Evolutionary conservation across 2,797 vertebrate species (phyloP).

Genomic region (Gymnothorax javanicus): DNA sequence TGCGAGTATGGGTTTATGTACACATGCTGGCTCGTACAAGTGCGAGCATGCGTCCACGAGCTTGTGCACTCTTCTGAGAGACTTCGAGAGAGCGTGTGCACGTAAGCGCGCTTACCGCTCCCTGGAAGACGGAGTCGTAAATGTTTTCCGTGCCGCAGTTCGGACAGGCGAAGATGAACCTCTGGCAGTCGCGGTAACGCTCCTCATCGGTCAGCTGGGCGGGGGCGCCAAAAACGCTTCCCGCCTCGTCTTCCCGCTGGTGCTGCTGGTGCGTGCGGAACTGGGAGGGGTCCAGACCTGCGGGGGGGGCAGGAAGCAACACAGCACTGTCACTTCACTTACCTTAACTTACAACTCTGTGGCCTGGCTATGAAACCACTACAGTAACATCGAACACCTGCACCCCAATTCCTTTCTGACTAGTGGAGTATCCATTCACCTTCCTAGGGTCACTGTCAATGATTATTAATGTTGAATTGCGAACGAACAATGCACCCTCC

Average conservation of each 20-base stretch:
- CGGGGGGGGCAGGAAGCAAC: slow-evolving; percentile 29
- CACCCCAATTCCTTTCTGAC: neutral
- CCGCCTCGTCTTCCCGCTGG: slow-evolving; percentile 89
- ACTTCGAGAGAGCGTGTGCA: neutral
- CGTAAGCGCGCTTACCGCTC: slow-evolving; percentile 76
- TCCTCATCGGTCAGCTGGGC: slow-evolving; percentile 93
- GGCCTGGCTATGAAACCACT: neutral
- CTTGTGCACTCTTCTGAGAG: neutral
- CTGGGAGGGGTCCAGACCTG: slow-evolving; percentile 92
- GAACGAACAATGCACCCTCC: slow-evolving; percentile 41
- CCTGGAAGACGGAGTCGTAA: slow-evolving; percentile 88
- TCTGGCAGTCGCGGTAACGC: slow-evolving; percentile 90
- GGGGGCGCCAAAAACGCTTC: slow-evolving; percentile 81
- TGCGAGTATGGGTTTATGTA: neutral
- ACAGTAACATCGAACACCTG: neutral
- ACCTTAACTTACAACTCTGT: neutral
- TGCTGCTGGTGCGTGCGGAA: slow-evolving; percentile 87
- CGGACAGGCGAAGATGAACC: slow-evolving; percentile 88
- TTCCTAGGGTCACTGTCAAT: slow-evolving; percentile 46
- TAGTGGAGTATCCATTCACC: slow-evolving; percentile 52
- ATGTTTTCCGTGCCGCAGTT: slow-evolving; percentile 88
- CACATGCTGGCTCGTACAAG: neutral
- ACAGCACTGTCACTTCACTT: neutral
- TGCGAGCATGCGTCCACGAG: neutral
- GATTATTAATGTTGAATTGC: slow-evolving; percentile 44